Evolutionary conservation across 2,888 invertebrate genomes (phyloP).

Genomic region (Troides aeacus): DNA sequence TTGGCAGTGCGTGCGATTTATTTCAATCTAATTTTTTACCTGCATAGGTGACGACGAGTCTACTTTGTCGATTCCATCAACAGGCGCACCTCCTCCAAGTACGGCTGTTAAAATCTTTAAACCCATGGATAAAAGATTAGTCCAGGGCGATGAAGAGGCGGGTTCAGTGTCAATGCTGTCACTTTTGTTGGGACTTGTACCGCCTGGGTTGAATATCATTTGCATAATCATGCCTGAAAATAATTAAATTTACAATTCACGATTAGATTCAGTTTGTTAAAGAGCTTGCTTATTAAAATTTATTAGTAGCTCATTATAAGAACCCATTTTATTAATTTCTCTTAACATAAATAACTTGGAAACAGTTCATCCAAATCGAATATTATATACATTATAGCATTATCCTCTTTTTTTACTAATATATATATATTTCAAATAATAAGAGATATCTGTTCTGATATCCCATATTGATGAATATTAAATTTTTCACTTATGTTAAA

Average conservation of each 20-base stretch:
- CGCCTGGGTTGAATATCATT: slow-evolving; percentile 88
- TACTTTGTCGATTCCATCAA: slow-evolving; percentile 93
- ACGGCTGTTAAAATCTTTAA: slow-evolving; percentile 91
- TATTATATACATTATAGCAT: too few species aligned
- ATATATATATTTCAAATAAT: too few species aligned
- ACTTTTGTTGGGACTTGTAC: slow-evolving; percentile 89
- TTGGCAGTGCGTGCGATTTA: slow-evolving; percentile 33
- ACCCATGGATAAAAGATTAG: slow-evolving; percentile 91
- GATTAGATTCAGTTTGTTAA: not conserved
- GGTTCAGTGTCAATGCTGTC: slow-evolving; percentile 86
- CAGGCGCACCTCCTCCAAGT: slow-evolving; percentile 87
- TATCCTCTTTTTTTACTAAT: too few species aligned
- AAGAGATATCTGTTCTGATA: too few species aligned
- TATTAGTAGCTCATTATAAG: not conserved
- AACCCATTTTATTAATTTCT: not conserved
- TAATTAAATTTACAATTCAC: slow-evolving; percentile 2
- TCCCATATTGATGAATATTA: too few species aligned
- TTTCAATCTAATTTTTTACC: slow-evolving; percentile 74
- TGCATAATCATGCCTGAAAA: slow-evolving; percentile 88
- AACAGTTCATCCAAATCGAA: too few species aligned
- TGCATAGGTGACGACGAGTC: slow-evolving; percentile 94
- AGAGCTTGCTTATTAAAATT: not conserved
- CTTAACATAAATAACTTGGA: too few species aligned
- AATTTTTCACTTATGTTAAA: too few species aligned
- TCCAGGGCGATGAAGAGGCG: slow-evolving; percentile 90